Conservation (phyloP, 2,113 vertebrate genomes). For the Lanius ludovicianus region DNA sequence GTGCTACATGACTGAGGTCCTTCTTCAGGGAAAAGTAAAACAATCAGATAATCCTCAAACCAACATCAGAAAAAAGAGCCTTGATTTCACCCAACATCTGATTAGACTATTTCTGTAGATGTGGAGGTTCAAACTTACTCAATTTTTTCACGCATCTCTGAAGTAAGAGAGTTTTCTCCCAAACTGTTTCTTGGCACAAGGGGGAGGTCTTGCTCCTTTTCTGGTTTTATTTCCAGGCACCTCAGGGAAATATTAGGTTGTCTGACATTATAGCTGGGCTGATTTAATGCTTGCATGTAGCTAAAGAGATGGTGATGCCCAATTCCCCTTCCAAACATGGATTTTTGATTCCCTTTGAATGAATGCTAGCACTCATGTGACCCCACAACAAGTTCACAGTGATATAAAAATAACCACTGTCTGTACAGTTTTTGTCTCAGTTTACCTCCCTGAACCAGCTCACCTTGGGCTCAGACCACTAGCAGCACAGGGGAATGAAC, state of each 20-base stretch:
- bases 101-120: not conserved
- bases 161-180: not conserved
- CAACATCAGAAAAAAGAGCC: not conserved
- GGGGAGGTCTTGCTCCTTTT: conserved; percentile 50
- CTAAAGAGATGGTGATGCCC: not conserved
- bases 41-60: not conserved
- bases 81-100: not conserved
- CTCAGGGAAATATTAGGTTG: not conserved
- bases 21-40: not conserved
- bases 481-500: not conserved
- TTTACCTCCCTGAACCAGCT: not conserved
- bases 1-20: not conserved
- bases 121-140: not conserved
- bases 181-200: conserved; percentile 37
- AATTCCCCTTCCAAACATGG: not conserved
- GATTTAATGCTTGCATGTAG: not conserved
- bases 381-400: not conserved
- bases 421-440: not conserved
- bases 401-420: not conserved
- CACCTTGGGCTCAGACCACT: not conserved
- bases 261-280: not conserved
- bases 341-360: not conserved
- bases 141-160: not conserved
- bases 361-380: not conserved
- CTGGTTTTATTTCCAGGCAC: not conserved